Conservation (phyloP, 2,797 vertebrate genomes). For the Girardinus metallicus region DNA sequence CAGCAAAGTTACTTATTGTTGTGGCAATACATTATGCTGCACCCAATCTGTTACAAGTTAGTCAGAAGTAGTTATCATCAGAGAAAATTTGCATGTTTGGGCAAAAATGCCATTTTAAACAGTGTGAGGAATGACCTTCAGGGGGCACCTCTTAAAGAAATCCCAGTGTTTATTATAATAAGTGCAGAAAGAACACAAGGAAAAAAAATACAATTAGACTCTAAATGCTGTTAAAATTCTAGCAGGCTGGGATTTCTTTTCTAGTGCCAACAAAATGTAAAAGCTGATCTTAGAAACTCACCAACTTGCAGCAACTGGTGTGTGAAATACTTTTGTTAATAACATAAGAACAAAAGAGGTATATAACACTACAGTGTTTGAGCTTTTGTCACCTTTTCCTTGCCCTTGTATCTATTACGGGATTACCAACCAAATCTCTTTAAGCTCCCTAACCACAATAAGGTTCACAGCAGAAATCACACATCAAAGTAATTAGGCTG, state of each 20-base stretch:
- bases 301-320: constrained; percentile 9
- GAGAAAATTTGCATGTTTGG: constrained; percentile 40
- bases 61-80: constrained; percentile 64
- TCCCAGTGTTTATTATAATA: constrained; percentile 38
- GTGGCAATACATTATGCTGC: constrained; percentile 67
- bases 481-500: constrained; percentile 82
- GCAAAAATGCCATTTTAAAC: constrained; percentile 40
- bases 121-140: constrained; percentile 41
- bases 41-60: constrained; percentile 70
- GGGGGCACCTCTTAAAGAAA: constrained; percentile 42
- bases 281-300: constrained; percentile 41
- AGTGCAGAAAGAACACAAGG: constrained; percentile 47
- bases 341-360: constrained; percentile 22
- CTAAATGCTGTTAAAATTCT: constrained; percentile 18
- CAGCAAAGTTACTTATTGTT: constrained; percentile 69
- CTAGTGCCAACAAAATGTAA: constrained; percentile 25
- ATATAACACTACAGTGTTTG: constrained; percentile 24
- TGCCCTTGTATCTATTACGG: constrained; percentile 33
- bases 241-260: constrained; percentile 25
- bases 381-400: constrained; percentile 39
- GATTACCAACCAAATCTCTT: constrained; percentile 63
- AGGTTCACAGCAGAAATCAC: constrained; percentile 71
- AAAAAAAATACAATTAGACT: constrained; percentile 47
- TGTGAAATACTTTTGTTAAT: constrained; percentile 36
- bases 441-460: constrained; percentile 65